Evolutionary conservation across 2,797 vertebrate genomes (phyloP).

Genomic region (Ciconia nigra): DNA sequence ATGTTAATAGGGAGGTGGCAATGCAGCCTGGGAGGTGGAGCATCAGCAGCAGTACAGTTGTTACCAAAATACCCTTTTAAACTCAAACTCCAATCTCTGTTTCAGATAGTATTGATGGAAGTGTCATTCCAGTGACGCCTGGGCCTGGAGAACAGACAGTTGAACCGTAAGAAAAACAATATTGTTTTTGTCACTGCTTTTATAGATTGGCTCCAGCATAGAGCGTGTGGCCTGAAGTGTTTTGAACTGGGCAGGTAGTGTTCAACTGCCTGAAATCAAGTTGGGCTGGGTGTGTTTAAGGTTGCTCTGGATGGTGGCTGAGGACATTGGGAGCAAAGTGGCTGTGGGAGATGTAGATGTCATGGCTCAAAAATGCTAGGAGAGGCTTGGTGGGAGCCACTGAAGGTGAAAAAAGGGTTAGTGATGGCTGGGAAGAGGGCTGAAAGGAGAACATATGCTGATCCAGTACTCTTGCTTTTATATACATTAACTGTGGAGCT

Average conservation of each 20-base stretch:
- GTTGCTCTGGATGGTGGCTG: background rate
- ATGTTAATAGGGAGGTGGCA: background rate
- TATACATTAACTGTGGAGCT: background rate
- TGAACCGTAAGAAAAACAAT: constrained; percentile 82
- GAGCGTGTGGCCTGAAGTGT: background rate
- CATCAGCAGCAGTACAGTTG: background rate
- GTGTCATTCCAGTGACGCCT: constrained; percentile 70
- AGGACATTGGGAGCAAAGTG: background rate
- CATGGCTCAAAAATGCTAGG: background rate
- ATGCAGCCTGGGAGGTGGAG: background rate
- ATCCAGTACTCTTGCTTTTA: background rate
- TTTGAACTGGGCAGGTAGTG: background rate
- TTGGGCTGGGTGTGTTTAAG: background rate
- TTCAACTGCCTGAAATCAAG: background rate
- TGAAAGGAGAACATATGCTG: background rate
- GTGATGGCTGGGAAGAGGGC: background rate
- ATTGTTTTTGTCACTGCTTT: background rate
- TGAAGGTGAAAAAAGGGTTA: background rate
- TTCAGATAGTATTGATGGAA: constrained; percentile 80
- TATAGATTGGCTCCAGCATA: background rate
- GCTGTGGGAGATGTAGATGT: background rate
- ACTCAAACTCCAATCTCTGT: constrained; percentile 19
- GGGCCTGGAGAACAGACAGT: constrained; percentile 79
- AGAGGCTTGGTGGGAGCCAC: background rate
- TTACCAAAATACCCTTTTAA: background rate